Percentiles rank a stretch among this genome's conserved stretches.
Conservation (phyloP, 2,888 invertebrate species). For the Phanerotoma sp. region DNA sequence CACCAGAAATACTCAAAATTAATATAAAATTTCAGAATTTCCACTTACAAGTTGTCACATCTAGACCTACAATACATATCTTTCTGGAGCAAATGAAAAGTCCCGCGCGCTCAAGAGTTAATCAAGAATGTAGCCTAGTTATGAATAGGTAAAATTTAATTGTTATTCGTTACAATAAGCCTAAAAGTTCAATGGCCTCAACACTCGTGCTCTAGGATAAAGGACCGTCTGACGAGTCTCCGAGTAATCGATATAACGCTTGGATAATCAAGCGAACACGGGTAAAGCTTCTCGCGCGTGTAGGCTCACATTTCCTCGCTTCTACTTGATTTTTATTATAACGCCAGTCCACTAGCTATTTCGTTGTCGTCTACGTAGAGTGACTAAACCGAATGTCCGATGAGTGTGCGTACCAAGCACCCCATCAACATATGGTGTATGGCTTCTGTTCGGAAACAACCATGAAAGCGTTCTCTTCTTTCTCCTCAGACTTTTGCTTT, state of each 20-base stretch:
- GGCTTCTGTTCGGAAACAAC: slow-evolving; percentile 52
- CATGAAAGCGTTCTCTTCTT: slow-evolving; percentile 28
- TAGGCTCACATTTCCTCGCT: slow-evolving; percentile 37
- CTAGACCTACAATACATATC: no score
- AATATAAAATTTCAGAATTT: no score
- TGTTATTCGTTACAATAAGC: neutral
- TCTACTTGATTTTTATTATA: slow-evolving; percentile 8
- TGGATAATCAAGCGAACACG: slow-evolving; percentile 41
- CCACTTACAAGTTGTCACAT: no score
- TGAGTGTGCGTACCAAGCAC: slow-evolving; percentile 25
- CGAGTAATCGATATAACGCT: slow-evolving; percentile 43
- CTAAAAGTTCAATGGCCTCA: slow-evolving; percentile 11
- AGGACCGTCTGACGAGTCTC: slow-evolving; percentile 15
- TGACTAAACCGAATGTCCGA: neutral
- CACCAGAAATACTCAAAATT: no score
- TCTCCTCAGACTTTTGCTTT: slow-evolving; percentile 11
- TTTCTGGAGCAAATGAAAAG: no score
- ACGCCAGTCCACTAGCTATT: no score
- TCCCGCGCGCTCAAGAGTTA: no score
- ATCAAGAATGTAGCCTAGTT: neutral
- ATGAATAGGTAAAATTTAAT: slow-evolving; percentile 11
- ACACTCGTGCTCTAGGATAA: neutral
- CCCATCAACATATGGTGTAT: slow-evolving; percentile 36
- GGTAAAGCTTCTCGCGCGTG: slow-evolving; percentile 42
- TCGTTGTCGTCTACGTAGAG: no score